Evolutionary conservation across 2,888 invertebrate genomes (phyloP).

Genomic region (Nymphalis c-album): DNA sequence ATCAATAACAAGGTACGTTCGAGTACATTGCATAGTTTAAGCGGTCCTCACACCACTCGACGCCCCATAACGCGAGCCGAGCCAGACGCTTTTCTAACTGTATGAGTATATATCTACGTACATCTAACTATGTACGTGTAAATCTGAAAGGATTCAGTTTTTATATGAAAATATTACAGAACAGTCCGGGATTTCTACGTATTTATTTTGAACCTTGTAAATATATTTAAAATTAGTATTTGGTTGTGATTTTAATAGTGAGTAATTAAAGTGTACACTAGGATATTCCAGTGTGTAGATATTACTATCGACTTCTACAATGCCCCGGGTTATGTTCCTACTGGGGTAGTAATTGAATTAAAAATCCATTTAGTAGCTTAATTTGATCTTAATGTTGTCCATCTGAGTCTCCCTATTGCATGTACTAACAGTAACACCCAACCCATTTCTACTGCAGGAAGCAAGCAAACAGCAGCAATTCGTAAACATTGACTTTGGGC

Average conservation of each 20-base stretch:
- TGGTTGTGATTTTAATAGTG: background rate
- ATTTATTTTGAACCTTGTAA: background rate
- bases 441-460: too few relatives aligned
- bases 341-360: too few relatives aligned
- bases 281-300: too few relatives aligned
- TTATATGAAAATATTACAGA: conserved; percentile 40
- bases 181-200: conserved; percentile 15
- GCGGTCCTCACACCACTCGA: conserved; percentile 55
- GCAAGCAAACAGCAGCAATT: too few relatives aligned
- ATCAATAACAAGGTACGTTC: conserved; percentile 10
- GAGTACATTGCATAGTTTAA: conserved; percentile 40
- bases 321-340: too few relatives aligned
- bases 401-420: too few relatives aligned
- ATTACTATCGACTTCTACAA: too few relatives aligned
- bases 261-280: background rate
- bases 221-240: background rate
- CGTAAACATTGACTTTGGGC: too few relatives aligned
- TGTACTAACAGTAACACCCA: too few relatives aligned
- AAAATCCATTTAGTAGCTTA: too few relatives aligned
- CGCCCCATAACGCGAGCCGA: conserved; percentile 52
- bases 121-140: conserved; percentile 45
- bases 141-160: conserved; percentile 57
- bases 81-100: conserved; percentile 54
- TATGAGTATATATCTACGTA: conserved; percentile 39
- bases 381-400: too few relatives aligned